Evolutionary conservation across 2,113 vertebrate genomes (phyloP).

Genomic region (zebrafish (Danio rerio)): DNA sequence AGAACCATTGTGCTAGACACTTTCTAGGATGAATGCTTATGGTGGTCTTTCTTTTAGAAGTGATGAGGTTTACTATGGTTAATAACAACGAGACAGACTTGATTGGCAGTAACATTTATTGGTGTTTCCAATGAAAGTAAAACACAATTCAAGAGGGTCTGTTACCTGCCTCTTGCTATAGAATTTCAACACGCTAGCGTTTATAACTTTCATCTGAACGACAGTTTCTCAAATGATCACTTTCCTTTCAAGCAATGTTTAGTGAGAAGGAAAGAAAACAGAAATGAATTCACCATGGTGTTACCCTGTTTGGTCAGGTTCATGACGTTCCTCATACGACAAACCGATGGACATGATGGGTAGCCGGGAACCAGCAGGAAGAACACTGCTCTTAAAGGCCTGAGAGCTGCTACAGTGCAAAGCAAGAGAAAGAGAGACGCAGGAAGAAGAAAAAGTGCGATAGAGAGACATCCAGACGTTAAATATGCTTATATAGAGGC

Average conservation of each 20-base stretch:
- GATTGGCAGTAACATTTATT: constrained; percentile 77
- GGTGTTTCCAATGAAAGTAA: constrained; percentile 68
- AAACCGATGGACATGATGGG: constrained; percentile 49
- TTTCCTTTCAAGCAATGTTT: constrained; percentile 21
- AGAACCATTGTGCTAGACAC: too few species aligned
- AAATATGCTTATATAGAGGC: constrained; percentile 69
- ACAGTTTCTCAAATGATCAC: constrained; percentile 43
- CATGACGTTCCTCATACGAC: constrained; percentile 35
- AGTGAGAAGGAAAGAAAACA: neutral
- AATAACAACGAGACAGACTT: constrained; percentile 43
- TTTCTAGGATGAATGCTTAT: too few species aligned
- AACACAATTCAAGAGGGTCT: constrained; percentile 64
- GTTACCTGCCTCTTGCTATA: constrained; percentile 13
- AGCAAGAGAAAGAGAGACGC: constrained; percentile 68
- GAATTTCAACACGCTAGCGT: constrained; percentile 47
- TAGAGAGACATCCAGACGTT: constrained; percentile 64
- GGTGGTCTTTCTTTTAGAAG: too few species aligned
- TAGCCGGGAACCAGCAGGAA: constrained; percentile 58
- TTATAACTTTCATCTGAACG: constrained; percentile 46
- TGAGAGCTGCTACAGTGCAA: constrained; percentile 67
- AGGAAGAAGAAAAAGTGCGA: constrained; percentile 61
- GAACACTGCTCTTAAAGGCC: constrained; percentile 48
- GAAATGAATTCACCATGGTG: neutral
- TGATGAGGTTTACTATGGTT: too few species aligned
- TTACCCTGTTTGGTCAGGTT: constrained; percentile 45